Evolutionary conservation across 2,113 vertebrate species (phyloP), one percentile per base, ranked within the genome.

Genomic region (Pelobates fuscus): DNA sequence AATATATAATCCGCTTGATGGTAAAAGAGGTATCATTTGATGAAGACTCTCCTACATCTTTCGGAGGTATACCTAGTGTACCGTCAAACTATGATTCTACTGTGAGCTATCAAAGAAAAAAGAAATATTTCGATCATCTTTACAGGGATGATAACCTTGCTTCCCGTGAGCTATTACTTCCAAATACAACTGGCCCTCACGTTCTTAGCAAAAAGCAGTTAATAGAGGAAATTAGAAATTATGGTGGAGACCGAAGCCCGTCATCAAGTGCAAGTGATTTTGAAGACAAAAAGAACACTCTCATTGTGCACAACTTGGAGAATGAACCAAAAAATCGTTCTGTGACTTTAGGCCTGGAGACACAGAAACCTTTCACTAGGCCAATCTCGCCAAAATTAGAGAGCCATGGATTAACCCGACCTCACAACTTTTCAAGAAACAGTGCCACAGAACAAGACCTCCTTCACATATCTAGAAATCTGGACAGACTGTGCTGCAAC

Each of bases 211-310:
- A 90, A 79, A 90, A 85, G 37, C 90, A 81, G 79, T 89, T 98
- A 64, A 90, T 96, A 67, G 90, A 96, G 82, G 95, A 97, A 88
- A 85, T 96, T 68, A 87, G 67, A 70, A 94, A 87, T 58, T 83
- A 82, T 5, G 23, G 46, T 2, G 78, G 82, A 24, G 93, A 94
- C 26, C 82, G 86, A 57, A 93, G 91, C 80, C 89, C 90, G 10
- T 82, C 87, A 59, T 82, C 86, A 73, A 92, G 89, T 79, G 89
- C 85, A 4, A 89, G 81, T n/a, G 91, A 94, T 78, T 85, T 90
- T 77, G 89, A 89, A 0, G 92, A 93, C 24, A 88, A 85, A 81
- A 85, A 84, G 60, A 27, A 67, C 5, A 87, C 88, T 66, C 83
- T 86, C 44, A 86, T 88, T 2, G 67, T 87, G 0, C 91, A 93